Evolutionary conservation across 2,888 invertebrate genomes (phyloP).

Genomic region (Cryptus armator): DNA sequence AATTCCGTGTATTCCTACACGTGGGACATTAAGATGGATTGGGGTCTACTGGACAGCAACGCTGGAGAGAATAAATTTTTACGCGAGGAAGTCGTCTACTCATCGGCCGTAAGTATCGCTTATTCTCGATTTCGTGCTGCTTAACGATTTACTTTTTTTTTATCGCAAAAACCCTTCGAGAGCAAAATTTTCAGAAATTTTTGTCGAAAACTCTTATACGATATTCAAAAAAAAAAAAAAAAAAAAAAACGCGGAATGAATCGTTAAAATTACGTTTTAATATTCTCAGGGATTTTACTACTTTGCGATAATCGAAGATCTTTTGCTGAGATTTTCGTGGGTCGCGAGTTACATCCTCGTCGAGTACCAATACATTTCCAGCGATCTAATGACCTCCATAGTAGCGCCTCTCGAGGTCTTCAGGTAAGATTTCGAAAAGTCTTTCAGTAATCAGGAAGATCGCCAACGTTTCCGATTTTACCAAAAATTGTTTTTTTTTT

Average conservation of each 20-base stretch:
- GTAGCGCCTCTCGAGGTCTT: constrained; percentile 95
- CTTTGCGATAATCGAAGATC: constrained; percentile 98
- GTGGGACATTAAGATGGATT: constrained; percentile 99
- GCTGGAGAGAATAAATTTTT: constrained; percentile 96
- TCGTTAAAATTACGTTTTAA: neutral
- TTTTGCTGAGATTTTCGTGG: constrained; percentile 97
- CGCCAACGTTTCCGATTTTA: neutral
- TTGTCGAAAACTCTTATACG: too few species aligned
- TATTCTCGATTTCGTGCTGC: constrained; percentile 31
- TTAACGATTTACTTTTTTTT: neutral
- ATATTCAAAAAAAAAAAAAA: constrained; percentile 1
- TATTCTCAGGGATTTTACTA: constrained; percentile 94
- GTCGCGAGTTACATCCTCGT: constrained; percentile 94
- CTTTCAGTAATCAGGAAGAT: too few species aligned
- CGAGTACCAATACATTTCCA: constrained; percentile 91
- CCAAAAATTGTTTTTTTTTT: too few species aligned
- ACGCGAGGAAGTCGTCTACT: constrained; percentile 98
- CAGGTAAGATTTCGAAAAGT: constrained; percentile 86
- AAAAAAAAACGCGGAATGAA: too few species aligned
- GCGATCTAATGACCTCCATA: constrained; percentile 94
- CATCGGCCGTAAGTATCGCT: constrained; percentile 90
- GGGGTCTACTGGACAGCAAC: constrained; percentile 97
- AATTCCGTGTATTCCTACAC: constrained; percentile 98
- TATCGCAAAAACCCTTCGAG: neutral
- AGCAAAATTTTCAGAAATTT: constrained; percentile 12